Evolutionary conservation across 2,797 vertebrate genomes (phyloP).

Genomic region (Characodon lateralis): DNA sequence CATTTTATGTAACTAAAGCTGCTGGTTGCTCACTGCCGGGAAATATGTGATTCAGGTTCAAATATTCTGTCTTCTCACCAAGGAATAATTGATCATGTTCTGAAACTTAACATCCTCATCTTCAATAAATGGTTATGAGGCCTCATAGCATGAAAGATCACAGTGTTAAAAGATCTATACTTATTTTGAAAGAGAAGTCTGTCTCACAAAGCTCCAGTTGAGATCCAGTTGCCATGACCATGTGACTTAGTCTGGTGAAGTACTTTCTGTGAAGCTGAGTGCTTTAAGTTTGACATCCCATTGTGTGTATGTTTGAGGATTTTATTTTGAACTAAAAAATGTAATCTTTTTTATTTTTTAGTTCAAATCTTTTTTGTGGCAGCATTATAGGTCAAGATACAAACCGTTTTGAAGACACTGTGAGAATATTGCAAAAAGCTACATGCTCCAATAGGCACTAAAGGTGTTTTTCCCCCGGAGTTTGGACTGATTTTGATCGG

Average conservation of each 20-base stretch:
- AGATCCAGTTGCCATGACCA: neutral
- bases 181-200: neutral
- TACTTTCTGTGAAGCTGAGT: neutral
- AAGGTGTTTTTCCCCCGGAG: too few species aligned
- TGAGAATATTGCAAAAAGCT: too few species aligned
- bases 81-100: neutral
- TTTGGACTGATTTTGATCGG: too few species aligned
- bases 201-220: neutral
- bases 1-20: neutral
- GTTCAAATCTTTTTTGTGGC: too few species aligned
- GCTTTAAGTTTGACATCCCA: too few species aligned
- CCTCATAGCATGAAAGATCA: neutral
- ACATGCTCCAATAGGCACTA: too few species aligned
- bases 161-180: neutral
- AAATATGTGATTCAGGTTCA: slow-evolving; percentile 5
- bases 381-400: too few species aligned
- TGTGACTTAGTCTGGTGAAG: neutral
- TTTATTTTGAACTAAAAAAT: too few species aligned
- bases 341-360: too few species aligned
- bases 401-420: too few species aligned
- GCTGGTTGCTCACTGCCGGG: neutral
- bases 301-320: too few species aligned
- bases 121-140: neutral
- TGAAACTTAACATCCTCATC: neutral
- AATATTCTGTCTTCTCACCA: neutral